Evolutionary conservation across 30 jellyfish, hydroid and myxozoan genomes (phyloP), one percentile per base, ranked within the genome.

Genomic region (Cassiopea xamachana): DNA sequence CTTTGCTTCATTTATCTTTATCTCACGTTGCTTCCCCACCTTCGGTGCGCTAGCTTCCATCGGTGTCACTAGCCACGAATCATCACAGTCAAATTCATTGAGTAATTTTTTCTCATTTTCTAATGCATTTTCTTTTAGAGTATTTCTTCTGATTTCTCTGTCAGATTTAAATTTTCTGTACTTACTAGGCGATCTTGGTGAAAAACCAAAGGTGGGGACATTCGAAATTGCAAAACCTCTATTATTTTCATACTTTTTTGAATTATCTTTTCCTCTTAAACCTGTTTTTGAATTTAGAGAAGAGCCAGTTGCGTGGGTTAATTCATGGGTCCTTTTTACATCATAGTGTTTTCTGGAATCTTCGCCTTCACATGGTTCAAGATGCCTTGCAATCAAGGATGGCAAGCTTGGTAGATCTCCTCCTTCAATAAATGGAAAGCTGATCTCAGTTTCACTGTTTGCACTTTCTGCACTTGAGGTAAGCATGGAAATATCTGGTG

Each of bases 11-110:
- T 80, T 51, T 55, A 59, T 17, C 7, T 80, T 71, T 80, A 75
- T n/a, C 51, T 46, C 55, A 58, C 18, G 8, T 58, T 79, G 44
- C 19, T 73, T 73, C 3, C 27, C 61, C 7, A 73, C 39, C 39
- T 27, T 0, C 39, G 39, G 2, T 27, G 3, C 1, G 5, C n/a
- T 16, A 18, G 80, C 47, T 43, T 82, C 81, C 49, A 88, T 10
- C 18, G 95, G 95, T 17, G 95, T 88, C 13, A 88, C 90, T 16
- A 88, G n/a, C 95, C 95, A 88, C 2, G 79, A 49, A 74, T 88
- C 95, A 15, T 88, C 91, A 48, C 79, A 60, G 43, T 88, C 95
- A 60, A 75, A 83, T 7, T 68, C 43, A 8, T 12, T 10, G 4
- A 81, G 88, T 55, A 10, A 10, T 55, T 55, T 55, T 6, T 55